Evolutionary conservation across 2,113 vertebrate species (phyloP).

Genomic region (Antigone vipio): DNA sequence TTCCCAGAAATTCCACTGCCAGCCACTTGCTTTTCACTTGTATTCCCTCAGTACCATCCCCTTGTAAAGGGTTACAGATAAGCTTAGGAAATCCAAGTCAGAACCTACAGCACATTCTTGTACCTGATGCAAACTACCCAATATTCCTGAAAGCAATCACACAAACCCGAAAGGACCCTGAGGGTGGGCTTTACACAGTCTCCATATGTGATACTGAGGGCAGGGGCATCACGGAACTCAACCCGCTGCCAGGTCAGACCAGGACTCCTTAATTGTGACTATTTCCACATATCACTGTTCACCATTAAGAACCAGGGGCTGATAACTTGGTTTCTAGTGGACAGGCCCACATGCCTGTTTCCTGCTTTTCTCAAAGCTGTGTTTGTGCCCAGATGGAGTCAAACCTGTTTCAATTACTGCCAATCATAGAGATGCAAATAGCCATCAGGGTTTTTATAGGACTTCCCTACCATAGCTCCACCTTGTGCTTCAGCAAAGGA

Average conservation of each 20-base stretch:
- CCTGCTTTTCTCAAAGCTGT: background rate
- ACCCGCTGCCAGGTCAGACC: background rate
- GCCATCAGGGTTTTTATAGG: background rate
- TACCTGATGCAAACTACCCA: background rate
- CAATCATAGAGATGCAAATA: background rate
- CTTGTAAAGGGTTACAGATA: background rate
- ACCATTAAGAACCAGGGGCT: background rate
- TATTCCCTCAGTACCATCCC: background rate
- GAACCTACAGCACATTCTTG: background rate
- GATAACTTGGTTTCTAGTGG: background rate
- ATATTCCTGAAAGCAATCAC: background rate
- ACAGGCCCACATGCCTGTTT: background rate
- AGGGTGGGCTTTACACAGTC: background rate
- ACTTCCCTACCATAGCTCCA: background rate
- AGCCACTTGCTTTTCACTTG: background rate
- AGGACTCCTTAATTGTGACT: background rate
- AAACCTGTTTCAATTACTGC: background rate
- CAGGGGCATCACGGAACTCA: background rate
- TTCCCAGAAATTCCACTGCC: background rate
- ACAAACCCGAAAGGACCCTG: background rate
- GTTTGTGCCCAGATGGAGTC: background rate
- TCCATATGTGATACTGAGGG: background rate
- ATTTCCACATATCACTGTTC: background rate
- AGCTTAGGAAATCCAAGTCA: background rate
- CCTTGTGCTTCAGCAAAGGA: slow-evolving; percentile 10